Percentiles rank a stretch among this genome's conserved stretches.
phyloP scores from a whole-genome alignment of 2,797 vertebrate species.

The Artibeus jamaicensis region DNA sequence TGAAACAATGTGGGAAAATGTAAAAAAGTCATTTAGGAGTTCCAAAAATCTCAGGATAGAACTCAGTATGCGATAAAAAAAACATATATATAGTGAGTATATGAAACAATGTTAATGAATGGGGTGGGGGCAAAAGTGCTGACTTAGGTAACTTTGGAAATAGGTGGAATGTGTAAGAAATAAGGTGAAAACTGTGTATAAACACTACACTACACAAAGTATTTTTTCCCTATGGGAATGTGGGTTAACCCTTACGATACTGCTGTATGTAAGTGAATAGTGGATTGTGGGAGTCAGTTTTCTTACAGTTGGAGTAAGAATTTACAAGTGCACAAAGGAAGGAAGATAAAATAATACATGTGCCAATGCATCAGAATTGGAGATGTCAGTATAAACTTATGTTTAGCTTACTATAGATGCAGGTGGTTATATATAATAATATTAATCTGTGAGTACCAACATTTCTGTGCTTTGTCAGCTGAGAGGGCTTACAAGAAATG shows the following conservation, averaged over 20 bases:
- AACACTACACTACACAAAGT: background rate
- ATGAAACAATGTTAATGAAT: background rate
- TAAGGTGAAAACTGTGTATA: background rate
- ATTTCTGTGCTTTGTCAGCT: background rate
- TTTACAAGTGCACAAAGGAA: background rate
- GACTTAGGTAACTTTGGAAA: background rate
- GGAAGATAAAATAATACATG: background rate
- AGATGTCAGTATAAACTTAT: background rate
- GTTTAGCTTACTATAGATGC: background rate
- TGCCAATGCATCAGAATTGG: background rate
- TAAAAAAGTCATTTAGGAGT: background rate
- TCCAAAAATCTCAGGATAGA: background rate
- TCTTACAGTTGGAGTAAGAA: background rate
- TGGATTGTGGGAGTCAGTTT: background rate
- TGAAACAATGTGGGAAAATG: background rate
- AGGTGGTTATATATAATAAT: background rate
- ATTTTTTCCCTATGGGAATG: background rate
- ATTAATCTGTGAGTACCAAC: background rate
- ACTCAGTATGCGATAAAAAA: background rate
- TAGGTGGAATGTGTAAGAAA: background rate
- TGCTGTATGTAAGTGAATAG: background rate
- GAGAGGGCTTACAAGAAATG: background rate
- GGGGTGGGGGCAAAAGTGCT: background rate
- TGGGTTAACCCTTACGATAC: background rate
- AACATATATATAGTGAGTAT: background rate